A percentile compares a stretch with the other conserved stretches of the same genome.
phyloP scores from a whole-genome alignment of 2,113 vertebrate genomes.

The Neolamprologus toae region DNA sequence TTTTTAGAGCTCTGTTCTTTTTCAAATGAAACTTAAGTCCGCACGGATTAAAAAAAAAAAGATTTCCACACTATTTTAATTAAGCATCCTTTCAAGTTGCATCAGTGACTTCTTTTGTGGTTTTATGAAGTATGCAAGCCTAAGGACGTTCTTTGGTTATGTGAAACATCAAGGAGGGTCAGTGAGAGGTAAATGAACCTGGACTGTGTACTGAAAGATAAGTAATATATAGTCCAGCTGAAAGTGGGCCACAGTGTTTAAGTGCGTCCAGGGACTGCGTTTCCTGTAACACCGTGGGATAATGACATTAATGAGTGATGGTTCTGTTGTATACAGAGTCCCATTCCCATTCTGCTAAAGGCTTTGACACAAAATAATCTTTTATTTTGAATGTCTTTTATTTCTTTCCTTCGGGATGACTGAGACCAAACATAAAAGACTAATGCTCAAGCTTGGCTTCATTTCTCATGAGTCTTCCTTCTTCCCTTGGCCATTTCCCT shows the following conservation, averaged over 20 bases:
- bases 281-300: neutral
- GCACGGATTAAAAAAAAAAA: accelerated
- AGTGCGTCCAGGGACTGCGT: neutral
- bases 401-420: neutral
- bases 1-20: neutral
- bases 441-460: neutral
- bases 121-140: neutral
- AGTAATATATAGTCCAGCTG: neutral
- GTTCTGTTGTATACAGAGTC: neutral
- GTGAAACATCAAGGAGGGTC: neutral
- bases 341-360: neutral
- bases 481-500: neutral
- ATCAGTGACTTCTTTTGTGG: neutral
- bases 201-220: neutral
- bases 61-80: neutral
- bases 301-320: conserved; percentile 20
- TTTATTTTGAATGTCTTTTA: neutral
- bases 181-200: neutral
- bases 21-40: neutral
- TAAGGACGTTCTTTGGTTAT: neutral
- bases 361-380: neutral
- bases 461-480: neutral
- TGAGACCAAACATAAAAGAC: neutral
- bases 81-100: neutral
- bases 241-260: conserved; percentile 1